Conservation (phyloP, 2,113 vertebrate species). For the Paramisgurnus dabryanus region DNA sequence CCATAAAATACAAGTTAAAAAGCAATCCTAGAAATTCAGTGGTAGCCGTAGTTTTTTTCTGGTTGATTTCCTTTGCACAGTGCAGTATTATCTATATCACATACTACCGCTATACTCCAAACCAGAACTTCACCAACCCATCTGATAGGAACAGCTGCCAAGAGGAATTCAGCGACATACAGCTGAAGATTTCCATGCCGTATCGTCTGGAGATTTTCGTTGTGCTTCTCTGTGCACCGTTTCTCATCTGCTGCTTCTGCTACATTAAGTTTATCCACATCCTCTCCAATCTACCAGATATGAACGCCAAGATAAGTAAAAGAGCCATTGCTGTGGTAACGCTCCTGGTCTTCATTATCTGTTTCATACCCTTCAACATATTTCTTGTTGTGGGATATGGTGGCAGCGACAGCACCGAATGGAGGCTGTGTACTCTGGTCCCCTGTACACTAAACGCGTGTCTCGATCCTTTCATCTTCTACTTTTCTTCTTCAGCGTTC, state of each 20-base stretch:
- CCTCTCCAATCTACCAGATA: conserved; percentile 45
- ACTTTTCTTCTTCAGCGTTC: conserved; percentile 73
- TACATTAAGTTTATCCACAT: conserved; percentile 66
- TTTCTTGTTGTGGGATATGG: conserved; percentile 72
- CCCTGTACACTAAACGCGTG: conserved; percentile 73
- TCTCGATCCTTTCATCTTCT: conserved; percentile 78
- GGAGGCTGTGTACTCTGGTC: conserved; percentile 68
- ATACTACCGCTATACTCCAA: conserved; percentile 53
- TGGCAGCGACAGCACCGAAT: conserved; percentile 52
- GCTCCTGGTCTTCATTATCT: conserved; percentile 65
- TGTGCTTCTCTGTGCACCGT: conserved; percentile 65
- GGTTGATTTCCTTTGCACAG: conserved; percentile 64
- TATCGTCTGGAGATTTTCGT: conserved; percentile 68
- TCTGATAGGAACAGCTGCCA: conserved; percentile 62
- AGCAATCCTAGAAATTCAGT: conserved; percentile 33
- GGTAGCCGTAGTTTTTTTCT: conserved; percentile 58
- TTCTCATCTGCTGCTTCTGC: conserved; percentile 67
- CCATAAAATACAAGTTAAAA: conserved; percentile 66
- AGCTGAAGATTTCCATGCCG: conserved; percentile 63
- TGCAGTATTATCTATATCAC: conserved; percentile 67
- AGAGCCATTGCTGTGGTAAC: conserved; percentile 66
- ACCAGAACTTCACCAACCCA: background rate
- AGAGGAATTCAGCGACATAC: conserved; percentile 56
- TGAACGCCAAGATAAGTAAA: conserved; percentile 56
- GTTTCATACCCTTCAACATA: conserved; percentile 74